A percentile compares a stretch with the other conserved stretches of the same genome.
These are phyloP conservation scores for Spea hammondii DNA, from an alignment of 2,797 vertebrate genomes.

Conservation along the genomic window DNA sequence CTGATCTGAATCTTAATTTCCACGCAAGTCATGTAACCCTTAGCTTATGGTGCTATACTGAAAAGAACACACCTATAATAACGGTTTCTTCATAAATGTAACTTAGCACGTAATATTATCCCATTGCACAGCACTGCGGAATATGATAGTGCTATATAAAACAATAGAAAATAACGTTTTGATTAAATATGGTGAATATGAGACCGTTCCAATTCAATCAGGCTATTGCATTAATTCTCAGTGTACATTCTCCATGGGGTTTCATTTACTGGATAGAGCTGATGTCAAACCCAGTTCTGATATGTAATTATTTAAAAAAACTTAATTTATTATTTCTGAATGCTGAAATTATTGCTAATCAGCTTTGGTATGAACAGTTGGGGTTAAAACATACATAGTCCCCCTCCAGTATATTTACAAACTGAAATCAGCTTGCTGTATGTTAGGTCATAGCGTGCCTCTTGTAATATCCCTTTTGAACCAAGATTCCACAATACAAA, in stretches of 20 bases:
- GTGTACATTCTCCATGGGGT: neutral
- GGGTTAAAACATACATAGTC: neutral
- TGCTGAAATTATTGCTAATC: neutral
- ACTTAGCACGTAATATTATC: too few species aligned
- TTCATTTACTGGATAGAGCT: neutral
- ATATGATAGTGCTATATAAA: neutral
- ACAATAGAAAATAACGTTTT: neutral
- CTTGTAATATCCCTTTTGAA: slow-evolving; percentile 21
- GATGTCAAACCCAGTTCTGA: too few species aligned
- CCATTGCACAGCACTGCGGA: too few species aligned
- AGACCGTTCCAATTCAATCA: neutral
- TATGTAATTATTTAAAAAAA: neutral
- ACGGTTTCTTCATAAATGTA: neutral
- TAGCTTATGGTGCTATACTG: neutral
- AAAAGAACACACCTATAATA: neutral
- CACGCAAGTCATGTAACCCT: neutral
- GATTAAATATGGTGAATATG: neutral
- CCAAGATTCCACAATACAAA: slow-evolving; percentile 19
- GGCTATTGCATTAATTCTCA: neutral
- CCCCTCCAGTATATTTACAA: too few species aligned
- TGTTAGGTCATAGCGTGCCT: too few species aligned
- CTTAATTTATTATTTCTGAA: neutral
- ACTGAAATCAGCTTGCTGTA: too few species aligned
- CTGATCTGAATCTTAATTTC: too few species aligned
- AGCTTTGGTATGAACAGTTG: neutral